These are phyloP conservation scores for Dryadula phaetusa DNA, from an alignment of 2,888 invertebrate genomes.

Conservation along the genomic window DNA sequence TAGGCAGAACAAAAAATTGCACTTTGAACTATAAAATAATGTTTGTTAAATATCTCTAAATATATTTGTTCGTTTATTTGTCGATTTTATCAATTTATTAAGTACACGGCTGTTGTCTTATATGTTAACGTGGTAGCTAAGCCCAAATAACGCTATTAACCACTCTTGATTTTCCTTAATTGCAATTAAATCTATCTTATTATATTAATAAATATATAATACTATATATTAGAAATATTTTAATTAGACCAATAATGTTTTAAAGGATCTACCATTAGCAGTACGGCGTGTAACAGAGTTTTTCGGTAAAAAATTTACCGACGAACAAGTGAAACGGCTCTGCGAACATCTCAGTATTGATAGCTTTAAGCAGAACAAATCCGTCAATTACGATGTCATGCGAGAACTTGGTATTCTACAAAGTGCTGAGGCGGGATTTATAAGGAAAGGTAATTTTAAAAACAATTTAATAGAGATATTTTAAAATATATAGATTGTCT, in stretches of 20 bases:
- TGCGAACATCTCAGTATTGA: slow-evolving; percentile 90
- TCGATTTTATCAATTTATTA: too few species aligned
- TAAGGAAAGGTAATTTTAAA: slow-evolving; percentile 83
- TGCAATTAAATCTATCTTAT: too few species aligned
- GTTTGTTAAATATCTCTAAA: too few species aligned
- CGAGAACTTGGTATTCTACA: slow-evolving; percentile 85
- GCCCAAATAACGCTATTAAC: too few species aligned
- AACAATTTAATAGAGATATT: too few species aligned
- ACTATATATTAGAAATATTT: neutral
- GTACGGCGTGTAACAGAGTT: slow-evolving; percentile 86
- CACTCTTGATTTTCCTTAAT: too few species aligned
- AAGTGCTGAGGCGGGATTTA: slow-evolving; percentile 85
- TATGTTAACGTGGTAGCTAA: too few species aligned
- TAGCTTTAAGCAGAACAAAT: slow-evolving; percentile 92
- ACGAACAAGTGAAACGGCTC: slow-evolving; percentile 85
- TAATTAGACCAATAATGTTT: neutral
- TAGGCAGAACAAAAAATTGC: too few species aligned
- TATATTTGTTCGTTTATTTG: too few species aligned
- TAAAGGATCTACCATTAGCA: slow-evolving; percentile 83
- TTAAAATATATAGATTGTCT: too few species aligned
- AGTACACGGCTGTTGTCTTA: too few species aligned
- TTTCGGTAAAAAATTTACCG: slow-evolving; percentile 83
- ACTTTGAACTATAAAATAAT: too few species aligned
- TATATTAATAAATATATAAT: neutral
- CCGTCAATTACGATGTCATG: slow-evolving; percentile 89